Evolutionary conservation across 1,140 invertebrate species (phyloP).

Genomic region (Drosophila dunni): DNA sequence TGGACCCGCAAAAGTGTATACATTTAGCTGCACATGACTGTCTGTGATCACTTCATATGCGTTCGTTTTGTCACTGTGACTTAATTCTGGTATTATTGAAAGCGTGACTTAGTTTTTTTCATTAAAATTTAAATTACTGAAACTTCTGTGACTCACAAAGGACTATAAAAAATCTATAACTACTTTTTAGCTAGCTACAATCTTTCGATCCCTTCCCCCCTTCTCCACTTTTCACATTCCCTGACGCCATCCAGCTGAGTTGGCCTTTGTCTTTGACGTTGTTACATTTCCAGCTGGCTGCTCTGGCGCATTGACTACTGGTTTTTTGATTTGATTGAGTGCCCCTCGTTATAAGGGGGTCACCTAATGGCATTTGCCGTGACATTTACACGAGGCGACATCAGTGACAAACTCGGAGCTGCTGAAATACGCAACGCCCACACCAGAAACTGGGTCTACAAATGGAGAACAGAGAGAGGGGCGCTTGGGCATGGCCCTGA

Average conservation of each 20-base stretch:
- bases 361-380: constrained; percentile 67
- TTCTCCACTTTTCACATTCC: constrained; percentile 18
- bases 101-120: background rate
- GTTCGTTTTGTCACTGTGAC: constrained; percentile 51
- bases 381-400: constrained; percentile 76
- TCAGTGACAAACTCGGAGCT: constrained; percentile 62
- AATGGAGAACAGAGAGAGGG: background rate
- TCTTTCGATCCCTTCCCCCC: background rate
- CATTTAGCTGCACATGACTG: background rate
- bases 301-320: constrained; percentile 58
- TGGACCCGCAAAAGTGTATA: constrained; percentile 13
- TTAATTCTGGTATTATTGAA: background rate
- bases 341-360: constrained; percentile 26
- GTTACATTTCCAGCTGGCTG: constrained; percentile 72
- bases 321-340: constrained; percentile 69
- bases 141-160: too few relatives aligned
- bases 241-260: constrained; percentile 60
- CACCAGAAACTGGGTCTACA: constrained; percentile 34
- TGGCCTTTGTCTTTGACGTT: constrained; percentile 69
- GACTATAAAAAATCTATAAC: too few relatives aligned
- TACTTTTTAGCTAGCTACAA: too few relatives aligned
- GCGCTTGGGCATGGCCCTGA: constrained; percentile 38
- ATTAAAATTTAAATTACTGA: too few relatives aligned
- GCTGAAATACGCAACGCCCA: constrained; percentile 78
- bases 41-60: constrained; percentile 70